Evolutionary conservation across 2,888 invertebrate species (phyloP), one percentile per base, ranked within the genome.

Genomic region (Harpagoxenus sublaevis): DNA sequence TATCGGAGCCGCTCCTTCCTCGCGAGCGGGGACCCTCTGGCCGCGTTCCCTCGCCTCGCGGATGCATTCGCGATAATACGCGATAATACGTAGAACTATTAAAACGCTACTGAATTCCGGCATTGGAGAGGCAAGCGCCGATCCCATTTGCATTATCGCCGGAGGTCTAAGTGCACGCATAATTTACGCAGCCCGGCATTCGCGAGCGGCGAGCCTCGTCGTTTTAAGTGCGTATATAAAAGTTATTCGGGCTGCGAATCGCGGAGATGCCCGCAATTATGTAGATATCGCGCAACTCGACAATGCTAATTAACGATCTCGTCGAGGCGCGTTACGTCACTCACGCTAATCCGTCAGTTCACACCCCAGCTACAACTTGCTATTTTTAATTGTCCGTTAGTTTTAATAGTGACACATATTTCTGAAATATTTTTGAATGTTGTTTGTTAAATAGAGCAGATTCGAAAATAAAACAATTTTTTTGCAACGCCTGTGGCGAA

Each of bases 131-230:
- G 81, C 91, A 73, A 70, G 66, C 88, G 74, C 63, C 89, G 92
- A 87, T 89, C 89, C 87, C 91, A 90, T 93, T 93, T 92, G 88
- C 90, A 92, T 93, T 93, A 92, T 93, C 93, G 90, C 85, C 86
- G 86, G 88, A 88, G 93, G 93, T 93, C 93, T 92, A 93, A 93
- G 93, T 93, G 93, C 93, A 89, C 91, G 90, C 92, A 92, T 93
- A 93, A 93, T 90, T 93, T 89, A 92, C 89, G 86, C 87, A 85
- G 88, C 88, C 81, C 83, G 70, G 83, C 84, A 71, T 75, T 85
- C 77, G 83, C 77, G 63, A 35, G 51, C 8, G 53, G 35, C 70
- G 28, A 31, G 23, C 9, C 9, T 1, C 23, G n/a, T 63, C 57
- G 63, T 74, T 75, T 86, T 84, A 28, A 65, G 48, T 45, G 12